Percentiles rank a stretch among this genome's conserved stretches.
phyloP scores from a whole-genome alignment of 1,140 invertebrate species.

The Eulimnadia texana region DNA sequence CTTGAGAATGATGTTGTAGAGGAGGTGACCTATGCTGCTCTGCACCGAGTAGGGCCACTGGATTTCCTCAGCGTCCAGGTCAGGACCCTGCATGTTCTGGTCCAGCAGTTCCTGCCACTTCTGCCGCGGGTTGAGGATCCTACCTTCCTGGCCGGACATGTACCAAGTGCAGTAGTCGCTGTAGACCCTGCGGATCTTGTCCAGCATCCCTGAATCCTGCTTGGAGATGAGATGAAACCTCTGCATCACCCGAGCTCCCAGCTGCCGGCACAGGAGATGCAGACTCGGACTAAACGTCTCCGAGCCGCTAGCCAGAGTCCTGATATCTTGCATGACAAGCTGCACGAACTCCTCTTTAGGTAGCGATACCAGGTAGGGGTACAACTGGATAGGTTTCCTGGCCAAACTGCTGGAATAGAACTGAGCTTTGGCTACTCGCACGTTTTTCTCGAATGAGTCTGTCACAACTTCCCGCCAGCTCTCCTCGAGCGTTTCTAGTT shows the following conservation, averaged over 20 bases:
- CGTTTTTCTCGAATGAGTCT: slow-evolving; percentile 47
- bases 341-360: slow-evolving; percentile 47
- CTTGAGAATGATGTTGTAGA: slow-evolving; percentile 72
- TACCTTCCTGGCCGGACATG: slow-evolving; percentile 27
- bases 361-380: slow-evolving; percentile 58
- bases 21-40: slow-evolving; percentile 52
- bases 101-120: slow-evolving; percentile 53
- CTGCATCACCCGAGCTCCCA: slow-evolving; percentile 51
- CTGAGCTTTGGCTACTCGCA: slow-evolving; percentile 40
- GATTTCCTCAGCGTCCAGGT: slow-evolving; percentile 41
- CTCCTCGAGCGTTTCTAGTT: slow-evolving; percentile 42
- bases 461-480: slow-evolving; percentile 45
- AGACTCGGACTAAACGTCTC: slow-evolving; percentile 61
- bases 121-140: slow-evolving; percentile 44
- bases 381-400: slow-evolving; percentile 38
- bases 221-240: slow-evolving; percentile 46
- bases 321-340: slow-evolving; percentile 42
- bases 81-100: slow-evolving; percentile 38
- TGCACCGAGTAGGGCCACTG: slow-evolving; percentile 48
- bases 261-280: slow-evolving; percentile 41
- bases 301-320: slow-evolving; percentile 51
- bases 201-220: slow-evolving; percentile 42
- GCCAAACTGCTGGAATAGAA: slow-evolving; percentile 28
- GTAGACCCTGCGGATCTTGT: slow-evolving; percentile 52
- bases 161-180: slow-evolving; percentile 54